Base-by-base conservation (phyloP, 2,888 invertebrate species). In the Torymus texanus region DNA sequence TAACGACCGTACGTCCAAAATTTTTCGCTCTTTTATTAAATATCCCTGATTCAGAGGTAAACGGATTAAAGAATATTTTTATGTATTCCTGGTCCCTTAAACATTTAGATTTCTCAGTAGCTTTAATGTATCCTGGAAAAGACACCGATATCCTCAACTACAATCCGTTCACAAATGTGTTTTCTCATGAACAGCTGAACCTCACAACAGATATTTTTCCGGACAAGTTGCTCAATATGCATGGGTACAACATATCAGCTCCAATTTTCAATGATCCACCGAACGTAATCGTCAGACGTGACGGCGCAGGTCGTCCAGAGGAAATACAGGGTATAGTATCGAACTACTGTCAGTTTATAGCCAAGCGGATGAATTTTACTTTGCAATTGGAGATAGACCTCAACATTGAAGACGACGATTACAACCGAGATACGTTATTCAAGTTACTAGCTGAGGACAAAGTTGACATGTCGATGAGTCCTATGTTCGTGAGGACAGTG, bases 181-280 rank as follows among this genome's bases (percentile, higher is more conserved):
- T 56, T 8, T n/a, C 11, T n/a, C 14, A 5, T 0, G 56, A 11
- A 11, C 56, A 56, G n/a, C 8, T 41, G 3, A 29, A 63, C 10
- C n/a, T 14, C 3, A n/a, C 4, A 2, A 41, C n/a, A 2, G 0
- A 63, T 24, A 63, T 63, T 29, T 63, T 63, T 63, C 63, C 63
- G 13, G 63, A 63, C 10, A 63, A 63, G 8, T 29, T 63, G 5
- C 10, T 11, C 63, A 41, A 63, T 41, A 13, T 63, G 29, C n/a
- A 63, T n/a, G 14, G n/a, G 8, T 63, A 63, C n/a, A 4, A 29
- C 0, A 14, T 63, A 2, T n/a, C 29, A 0, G 21, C n/a, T 4
- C 24, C 63, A 12, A 41, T 63, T 29, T 41, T 63, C 41, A 10
- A 63, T 10, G 29, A 63, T 63, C 63, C 63, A 2, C 63, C 41